Evolutionary conservation across 2,797 vertebrate genomes (phyloP).

Genomic region (Myripristis jacobus): DNA sequence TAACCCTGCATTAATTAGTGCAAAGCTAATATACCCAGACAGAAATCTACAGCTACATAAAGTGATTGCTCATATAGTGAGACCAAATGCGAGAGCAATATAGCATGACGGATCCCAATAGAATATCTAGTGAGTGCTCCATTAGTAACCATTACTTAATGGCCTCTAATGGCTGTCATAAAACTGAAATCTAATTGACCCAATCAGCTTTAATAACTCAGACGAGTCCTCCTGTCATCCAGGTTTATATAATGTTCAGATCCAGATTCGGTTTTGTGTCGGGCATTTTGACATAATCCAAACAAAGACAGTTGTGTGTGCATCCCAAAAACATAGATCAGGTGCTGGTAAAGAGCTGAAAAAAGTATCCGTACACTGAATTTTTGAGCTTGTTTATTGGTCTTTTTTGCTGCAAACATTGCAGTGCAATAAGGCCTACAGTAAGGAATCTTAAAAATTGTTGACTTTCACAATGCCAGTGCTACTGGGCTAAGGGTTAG

Average conservation of each 20-base stretch:
- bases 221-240: not conserved
- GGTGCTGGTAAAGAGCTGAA: no score
- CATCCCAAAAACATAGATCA: no score
- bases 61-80: constrained; percentile 19
- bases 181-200: constrained; percentile 20
- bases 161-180: constrained; percentile 19
- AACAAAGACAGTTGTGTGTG: no score
- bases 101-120: constrained; percentile 5
- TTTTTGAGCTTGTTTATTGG: no score
- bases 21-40: not conserved
- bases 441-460: no score
- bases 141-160: constrained; percentile 29
- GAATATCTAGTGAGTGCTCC: constrained; percentile 22
- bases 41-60: constrained; percentile 24
- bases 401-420: no score
- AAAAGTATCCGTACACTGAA: no score
- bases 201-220: constrained; percentile 21
- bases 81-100: constrained; percentile 1
- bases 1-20: not conserved
- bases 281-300: not conserved
- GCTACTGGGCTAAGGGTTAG: no score
- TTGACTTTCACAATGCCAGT: no score
- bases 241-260: constrained; percentile 6
- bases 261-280: not conserved
- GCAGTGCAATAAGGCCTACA: no score